Conservation (phyloP, 2,888 invertebrate genomes). For the Epinotia bilunana region DNA sequence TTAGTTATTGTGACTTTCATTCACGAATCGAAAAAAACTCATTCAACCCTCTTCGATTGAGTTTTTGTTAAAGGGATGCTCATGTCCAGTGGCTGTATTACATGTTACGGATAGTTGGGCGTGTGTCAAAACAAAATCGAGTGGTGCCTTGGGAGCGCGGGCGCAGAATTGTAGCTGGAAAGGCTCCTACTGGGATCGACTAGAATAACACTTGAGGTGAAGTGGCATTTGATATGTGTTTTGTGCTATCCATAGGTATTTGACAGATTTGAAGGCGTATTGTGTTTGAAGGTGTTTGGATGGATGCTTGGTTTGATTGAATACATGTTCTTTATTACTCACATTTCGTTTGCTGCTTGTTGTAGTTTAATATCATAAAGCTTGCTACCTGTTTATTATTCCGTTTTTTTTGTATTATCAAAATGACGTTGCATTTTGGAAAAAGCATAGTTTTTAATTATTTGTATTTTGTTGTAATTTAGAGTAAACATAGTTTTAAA, state of each 20-base stretch:
- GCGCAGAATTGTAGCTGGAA: constrained; percentile 51
- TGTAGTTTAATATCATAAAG: background rate
- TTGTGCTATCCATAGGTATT: constrained; percentile 39
- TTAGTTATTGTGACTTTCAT: constrained; percentile 66
- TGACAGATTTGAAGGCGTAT: constrained; percentile 31
- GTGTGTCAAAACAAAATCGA: constrained; percentile 83
- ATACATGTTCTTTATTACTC: constrained; percentile 10
- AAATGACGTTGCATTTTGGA: background rate
- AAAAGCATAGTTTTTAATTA: too few species aligned
- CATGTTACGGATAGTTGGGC: constrained; percentile 64
- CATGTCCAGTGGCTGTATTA: constrained; percentile 58
- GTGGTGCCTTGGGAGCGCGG: constrained; percentile 75
- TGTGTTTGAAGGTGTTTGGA: constrained; percentile 33
- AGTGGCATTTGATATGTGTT: constrained; percentile 52
- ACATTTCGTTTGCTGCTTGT: background rate
- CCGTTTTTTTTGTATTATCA: background rate
- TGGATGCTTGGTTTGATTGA: constrained; percentile 38
- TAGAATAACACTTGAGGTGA: constrained; percentile 51
- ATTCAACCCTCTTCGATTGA: constrained; percentile 65
- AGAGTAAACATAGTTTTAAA: too few species aligned
- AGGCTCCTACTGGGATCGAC: constrained; percentile 63
- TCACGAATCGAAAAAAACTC: constrained; percentile 59
- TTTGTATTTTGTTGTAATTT: too few species aligned
- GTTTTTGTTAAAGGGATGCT: constrained; percentile 58
- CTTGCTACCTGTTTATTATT: background rate